Evolutionary conservation across 2,113 vertebrate genomes (phyloP).

Genomic region (Dolichotis patagonum): DNA sequence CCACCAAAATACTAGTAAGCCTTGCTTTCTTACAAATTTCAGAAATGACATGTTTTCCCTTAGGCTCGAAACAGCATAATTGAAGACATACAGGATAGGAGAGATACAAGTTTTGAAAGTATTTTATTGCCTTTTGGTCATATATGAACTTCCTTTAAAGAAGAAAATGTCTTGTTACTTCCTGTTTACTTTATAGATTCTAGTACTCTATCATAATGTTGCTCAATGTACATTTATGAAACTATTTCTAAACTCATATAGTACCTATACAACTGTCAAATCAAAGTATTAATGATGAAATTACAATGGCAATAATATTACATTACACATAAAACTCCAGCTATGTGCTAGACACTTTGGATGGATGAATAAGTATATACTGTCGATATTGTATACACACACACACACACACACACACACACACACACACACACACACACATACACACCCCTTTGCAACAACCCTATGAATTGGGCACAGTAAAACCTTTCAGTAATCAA

Average conservation of each 20-base stretch:
- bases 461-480: not conserved
- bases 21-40: constrained; percentile 1
- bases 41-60: not conserved
- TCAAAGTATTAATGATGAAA: not conserved
- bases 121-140: not conserved
- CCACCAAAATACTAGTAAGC: not conserved
- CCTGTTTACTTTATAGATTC: not conserved
- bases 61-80: not conserved
- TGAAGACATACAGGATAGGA: not conserved
- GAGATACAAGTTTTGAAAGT: not conserved
- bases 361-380: not conserved
- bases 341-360: not conserved
- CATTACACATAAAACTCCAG: not conserved
- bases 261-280: not conserved
- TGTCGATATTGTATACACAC: not conserved
- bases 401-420: not conserved
- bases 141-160: not conserved
- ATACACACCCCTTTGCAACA: not conserved
- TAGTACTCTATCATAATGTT: not conserved
- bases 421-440: not conserved
- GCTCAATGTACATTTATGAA: not conserved
- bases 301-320: not conserved
- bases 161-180: not conserved
- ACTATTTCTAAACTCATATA: not conserved
- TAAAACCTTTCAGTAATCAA: constrained; percentile 12